Evolutionary conservation across 1,140 invertebrate genomes (phyloP), one percentile per base, ranked within the genome.

Genomic region (Phortica variegata): DNA sequence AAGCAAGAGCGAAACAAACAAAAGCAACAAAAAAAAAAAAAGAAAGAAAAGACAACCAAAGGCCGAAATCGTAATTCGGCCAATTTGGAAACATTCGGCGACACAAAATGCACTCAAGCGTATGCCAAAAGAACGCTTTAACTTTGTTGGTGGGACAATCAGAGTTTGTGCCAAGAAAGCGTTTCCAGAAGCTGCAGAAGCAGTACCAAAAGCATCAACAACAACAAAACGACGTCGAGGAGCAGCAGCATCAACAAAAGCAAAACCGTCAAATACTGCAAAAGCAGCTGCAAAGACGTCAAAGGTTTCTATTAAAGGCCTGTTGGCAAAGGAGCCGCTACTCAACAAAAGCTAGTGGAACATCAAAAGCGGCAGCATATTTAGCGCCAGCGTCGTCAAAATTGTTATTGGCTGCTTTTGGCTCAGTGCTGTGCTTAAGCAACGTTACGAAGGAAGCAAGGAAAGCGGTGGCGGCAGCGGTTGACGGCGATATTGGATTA

Each of bases 61-160:
- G 61, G 59, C 68, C 65, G 69, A 54, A 40, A 44, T 40, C 18
- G 16, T 15, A 47, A 51, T 53, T 45, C 41, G 50, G 57, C 47
- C 50, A 31, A 46, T 55, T 57, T 55, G 44, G 50, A 45, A 49
- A 46, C 56, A 57, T 57, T 59, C 55, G 46, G 51, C 58, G 52
- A 60, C 61, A 63, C 70, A 73, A 73, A 73, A 73, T 73, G 69
- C 65, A 65, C 69, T 60, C 70, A 56, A 61, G 60, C 62, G 69
- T 54, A 58, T 55, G 58, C 61, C n/a, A n/a, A n/a, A n/a, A n/a
- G n/a, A 52, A 42, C 49, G 33, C 43, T 47, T 47, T 43, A 39
- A 40, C 40, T 13, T 48, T 34, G 23, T 46, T 52, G 49, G 5
- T 23, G 29, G 47, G 47, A 47, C 29, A 43, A 36, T 29, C 26